Evolutionary conservation across 53 echinoderm and acorn worm species (phyloP).

Genomic region (Temnopleurus reevesii): DNA sequence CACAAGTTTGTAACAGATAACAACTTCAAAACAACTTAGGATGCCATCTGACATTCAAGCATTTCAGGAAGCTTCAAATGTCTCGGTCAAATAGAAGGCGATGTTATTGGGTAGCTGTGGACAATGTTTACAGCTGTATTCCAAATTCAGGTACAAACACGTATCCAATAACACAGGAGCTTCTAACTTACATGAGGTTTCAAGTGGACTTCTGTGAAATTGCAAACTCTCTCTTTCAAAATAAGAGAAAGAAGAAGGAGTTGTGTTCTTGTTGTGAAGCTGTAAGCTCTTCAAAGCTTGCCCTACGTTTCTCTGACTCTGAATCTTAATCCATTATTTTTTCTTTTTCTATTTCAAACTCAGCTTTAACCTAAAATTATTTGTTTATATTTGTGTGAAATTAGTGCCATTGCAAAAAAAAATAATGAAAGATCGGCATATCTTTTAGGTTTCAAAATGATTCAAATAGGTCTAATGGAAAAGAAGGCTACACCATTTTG

Average conservation of each 20-base stretch:
- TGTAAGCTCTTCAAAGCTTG: slow-evolving; percentile 8
- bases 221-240: no score
- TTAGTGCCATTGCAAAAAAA: no score
- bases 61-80: not conserved
- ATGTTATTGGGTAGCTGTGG: not conserved
- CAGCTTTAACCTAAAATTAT: no score
- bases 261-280: not conserved
- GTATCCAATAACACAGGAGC: slow-evolving; percentile 9
- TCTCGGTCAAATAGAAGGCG: not conserved
- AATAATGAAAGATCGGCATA: no score
- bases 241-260: not conserved
- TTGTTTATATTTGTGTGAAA: no score
- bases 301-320: not conserved
- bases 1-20: no score
- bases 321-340: not conserved
- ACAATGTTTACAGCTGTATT: not conserved
- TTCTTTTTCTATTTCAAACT: not conserved
- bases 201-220: not conserved
- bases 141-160: not conserved
- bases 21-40: no score
- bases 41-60: no score
- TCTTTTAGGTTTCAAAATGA: no score
- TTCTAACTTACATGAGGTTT: not conserved
- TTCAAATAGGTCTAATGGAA: no score
- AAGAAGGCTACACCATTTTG: no score